These are phyloP conservation scores for Euura saliciscinereae DNA, from an alignment of 1,140 invertebrate genomes.

Conservation along the genomic window DNA sequence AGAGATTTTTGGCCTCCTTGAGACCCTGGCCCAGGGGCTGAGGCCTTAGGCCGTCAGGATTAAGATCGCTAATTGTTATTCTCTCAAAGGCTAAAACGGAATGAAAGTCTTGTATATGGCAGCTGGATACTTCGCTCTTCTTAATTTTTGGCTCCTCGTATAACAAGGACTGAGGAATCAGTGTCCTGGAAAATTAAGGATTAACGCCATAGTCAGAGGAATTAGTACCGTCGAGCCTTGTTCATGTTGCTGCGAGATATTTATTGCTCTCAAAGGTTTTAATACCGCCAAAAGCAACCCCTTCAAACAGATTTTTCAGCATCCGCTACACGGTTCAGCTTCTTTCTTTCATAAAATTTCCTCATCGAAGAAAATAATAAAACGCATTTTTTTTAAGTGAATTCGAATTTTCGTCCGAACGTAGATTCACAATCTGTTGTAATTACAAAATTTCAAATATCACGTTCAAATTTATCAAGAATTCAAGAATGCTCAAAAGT, in stretches of 20 bases:
- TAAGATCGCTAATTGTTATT: slow-evolving; percentile 54
- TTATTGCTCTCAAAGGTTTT: not conserved
- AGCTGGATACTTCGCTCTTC: slow-evolving; percentile 8
- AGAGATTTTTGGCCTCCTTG: not conserved
- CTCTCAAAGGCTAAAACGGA: slow-evolving; percentile 30
- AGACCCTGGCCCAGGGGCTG: not conserved
- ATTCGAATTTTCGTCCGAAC: not conserved
- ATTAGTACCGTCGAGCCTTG: too few species aligned
- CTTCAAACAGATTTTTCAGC: not conserved
- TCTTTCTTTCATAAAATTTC: not conserved
- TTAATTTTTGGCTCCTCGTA: slow-evolving; percentile 11
- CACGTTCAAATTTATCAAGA: not conserved
- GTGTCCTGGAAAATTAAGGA: slow-evolving; percentile 46
- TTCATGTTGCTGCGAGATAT: not conserved
- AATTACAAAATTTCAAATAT: not conserved
- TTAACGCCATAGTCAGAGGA: slow-evolving; percentile 26
- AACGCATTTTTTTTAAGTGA: not conserved
- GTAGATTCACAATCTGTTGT: not conserved
- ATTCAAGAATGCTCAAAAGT: not conserved
- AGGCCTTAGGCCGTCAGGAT: slow-evolving; percentile 35
- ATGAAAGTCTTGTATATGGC: slow-evolving; percentile 15
- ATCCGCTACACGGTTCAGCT: not conserved
- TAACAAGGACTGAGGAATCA: slow-evolving; percentile 17
- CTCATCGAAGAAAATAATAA: not conserved
- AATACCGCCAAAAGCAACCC: not conserved